A percentile compares a stretch with the other conserved stretches of the same genome.
phyloP scores from a whole-genome alignment of 2,888 invertebrate genomes.

The Caenorhabditis doughertyi region DNA sequence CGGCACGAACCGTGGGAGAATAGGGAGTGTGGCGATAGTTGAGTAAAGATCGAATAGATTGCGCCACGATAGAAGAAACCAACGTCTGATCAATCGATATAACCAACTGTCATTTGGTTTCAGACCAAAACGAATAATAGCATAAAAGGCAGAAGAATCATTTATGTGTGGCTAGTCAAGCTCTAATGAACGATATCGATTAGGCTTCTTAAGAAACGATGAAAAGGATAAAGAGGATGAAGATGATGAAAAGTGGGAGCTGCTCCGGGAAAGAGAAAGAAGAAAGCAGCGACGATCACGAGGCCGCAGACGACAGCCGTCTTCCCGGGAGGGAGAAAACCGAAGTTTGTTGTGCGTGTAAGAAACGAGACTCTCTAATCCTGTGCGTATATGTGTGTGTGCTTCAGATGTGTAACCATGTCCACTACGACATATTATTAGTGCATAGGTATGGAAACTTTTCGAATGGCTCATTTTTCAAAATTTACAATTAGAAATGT shows the following conservation, averaged over 20 bases:
- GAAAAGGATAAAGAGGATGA: constrained; percentile 23
- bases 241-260: constrained; percentile 33
- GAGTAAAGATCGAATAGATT: constrained; percentile 26
- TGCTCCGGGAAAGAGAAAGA: constrained; percentile 23
- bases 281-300: constrained; percentile 53
- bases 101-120: neutral
- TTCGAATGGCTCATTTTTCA: neutral
- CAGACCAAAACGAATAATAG: neutral
- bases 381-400: constrained; percentile 37
- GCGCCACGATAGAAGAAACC: constrained; percentile 42
- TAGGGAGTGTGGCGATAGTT: constrained; percentile 4
- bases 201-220: constrained; percentile 17
- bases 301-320: constrained; percentile 62
- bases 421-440: neutral
- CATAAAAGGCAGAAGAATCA: neutral
- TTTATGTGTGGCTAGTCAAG: neutral
- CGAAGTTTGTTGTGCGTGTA: constrained; percentile 51
- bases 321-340: constrained; percentile 48
- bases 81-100: constrained; percentile 18
- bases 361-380: constrained; percentile 34
- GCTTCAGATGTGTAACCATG: constrained; percentile 49
- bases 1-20: constrained; percentile 39
- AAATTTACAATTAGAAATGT: no score
- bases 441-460: neutral
- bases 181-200: constrained; percentile 54